These are phyloP conservation scores for Gobio occitaniae DNA, from an alignment of 2,797 vertebrate genomes.

Conservation along the genomic window DNA sequence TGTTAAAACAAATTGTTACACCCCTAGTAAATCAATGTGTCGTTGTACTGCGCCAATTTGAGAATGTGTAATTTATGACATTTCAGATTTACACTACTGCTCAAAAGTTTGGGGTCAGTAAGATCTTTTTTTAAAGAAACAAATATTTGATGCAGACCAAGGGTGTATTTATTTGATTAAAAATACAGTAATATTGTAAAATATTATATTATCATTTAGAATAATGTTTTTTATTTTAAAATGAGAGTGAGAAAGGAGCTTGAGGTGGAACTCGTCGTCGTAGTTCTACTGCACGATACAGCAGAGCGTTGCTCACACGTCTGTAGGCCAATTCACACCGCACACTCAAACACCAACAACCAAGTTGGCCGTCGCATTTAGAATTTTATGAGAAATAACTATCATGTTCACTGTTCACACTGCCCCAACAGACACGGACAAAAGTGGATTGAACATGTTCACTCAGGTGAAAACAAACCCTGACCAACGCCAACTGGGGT, in stretches of 20 bases:
- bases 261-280: neutral
- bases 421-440: too few species aligned
- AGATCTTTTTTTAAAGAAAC: neutral
- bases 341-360: too few species aligned
- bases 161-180: neutral
- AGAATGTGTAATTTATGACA: neutral
- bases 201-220: neutral
- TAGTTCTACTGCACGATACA: neutral
- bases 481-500: too few species aligned
- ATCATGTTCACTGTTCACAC: too few species aligned
- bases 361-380: too few species aligned
- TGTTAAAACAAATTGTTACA: too few species aligned
- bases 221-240: neutral
- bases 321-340: too few species aligned
- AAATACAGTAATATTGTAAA: neutral
- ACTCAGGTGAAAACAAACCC: too few species aligned
- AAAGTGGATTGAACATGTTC: too few species aligned
- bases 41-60: too few species aligned
- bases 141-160: too few species aligned
- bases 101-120: neutral
- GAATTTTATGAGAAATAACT: too few species aligned
- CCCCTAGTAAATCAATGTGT: neutral
- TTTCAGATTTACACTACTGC: neutral
- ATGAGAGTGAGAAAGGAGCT: neutral
- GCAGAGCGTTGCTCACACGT: neutral